Percentiles rank a stretch among this genome's conserved stretches.
Conservation (phyloP, 2,888 invertebrate genomes). For the Tetropium fuscum region DNA sequence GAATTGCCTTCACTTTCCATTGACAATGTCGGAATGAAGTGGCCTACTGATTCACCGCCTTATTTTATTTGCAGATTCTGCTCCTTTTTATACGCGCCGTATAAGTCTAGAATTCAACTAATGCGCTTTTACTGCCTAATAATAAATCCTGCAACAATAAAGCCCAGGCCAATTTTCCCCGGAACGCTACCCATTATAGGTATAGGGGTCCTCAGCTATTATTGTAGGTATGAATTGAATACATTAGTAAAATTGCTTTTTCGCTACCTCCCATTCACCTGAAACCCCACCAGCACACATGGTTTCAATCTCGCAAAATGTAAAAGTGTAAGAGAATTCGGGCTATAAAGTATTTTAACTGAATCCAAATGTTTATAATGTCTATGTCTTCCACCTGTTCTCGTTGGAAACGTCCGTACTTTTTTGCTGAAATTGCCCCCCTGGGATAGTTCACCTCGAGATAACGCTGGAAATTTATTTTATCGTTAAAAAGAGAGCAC, state of each 20-base stretch:
- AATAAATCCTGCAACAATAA: slow-evolving; percentile 27
- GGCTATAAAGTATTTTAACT: slow-evolving; percentile 59
- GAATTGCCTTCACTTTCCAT: too few relatives aligned
- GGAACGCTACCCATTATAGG: not conserved
- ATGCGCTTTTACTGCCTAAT: slow-evolving; percentile 20
- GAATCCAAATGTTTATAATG: slow-evolving; percentile 60
- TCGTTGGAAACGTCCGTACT: slow-evolving; percentile 38
- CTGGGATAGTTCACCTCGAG: slow-evolving; percentile 30
- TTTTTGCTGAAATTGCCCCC: slow-evolving; percentile 44
- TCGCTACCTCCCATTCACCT: slow-evolving; percentile 40
- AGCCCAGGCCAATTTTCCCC: slow-evolving; percentile 13
- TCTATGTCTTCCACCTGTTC: slow-evolving; percentile 61
- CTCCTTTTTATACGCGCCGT: too few relatives aligned
- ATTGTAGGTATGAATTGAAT: slow-evolving; percentile 46
- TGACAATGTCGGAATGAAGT: too few relatives aligned
- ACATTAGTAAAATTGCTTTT: slow-evolving; percentile 47
- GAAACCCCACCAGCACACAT: slow-evolving; percentile 42
- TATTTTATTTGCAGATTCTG: too few relatives aligned
- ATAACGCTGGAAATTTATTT: slow-evolving; percentile 27
- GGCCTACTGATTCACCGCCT: too few relatives aligned
- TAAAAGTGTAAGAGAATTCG: slow-evolving; percentile 51
- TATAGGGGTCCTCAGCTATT: slow-evolving; percentile 39
- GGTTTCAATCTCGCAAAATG: slow-evolving; percentile 50
- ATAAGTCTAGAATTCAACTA: slow-evolving; percentile 16
- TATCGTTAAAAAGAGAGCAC: slow-evolving; percentile 26